Evolutionary conservation across 2,113 vertebrate genomes (phyloP).

Genomic region (Macaca nemestrina): DNA sequence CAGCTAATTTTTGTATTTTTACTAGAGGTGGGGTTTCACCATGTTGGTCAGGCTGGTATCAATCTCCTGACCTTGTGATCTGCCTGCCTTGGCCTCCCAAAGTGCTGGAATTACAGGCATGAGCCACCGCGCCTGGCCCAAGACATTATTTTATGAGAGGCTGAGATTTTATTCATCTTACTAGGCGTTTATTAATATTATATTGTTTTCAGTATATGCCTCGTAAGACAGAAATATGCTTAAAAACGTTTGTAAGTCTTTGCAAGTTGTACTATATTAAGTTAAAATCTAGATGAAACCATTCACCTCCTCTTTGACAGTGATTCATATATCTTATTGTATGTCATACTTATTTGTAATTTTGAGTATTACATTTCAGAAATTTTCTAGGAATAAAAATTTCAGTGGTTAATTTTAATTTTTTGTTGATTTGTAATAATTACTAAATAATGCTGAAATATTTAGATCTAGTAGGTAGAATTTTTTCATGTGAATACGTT

Average conservation of each 20-base stretch:
- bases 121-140: too few relatives aligned
- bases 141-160: background rate
- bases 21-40: too few relatives aligned
- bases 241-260: background rate
- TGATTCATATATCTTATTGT: background rate
- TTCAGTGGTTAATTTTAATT: slow-evolving; percentile 30
- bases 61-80: too few relatives aligned
- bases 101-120: too few relatives aligned
- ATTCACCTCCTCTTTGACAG: background rate
- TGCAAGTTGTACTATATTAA: background rate
- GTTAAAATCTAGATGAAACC: background rate
- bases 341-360: background rate
- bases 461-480: background rate
- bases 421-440: background rate
- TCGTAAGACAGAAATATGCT: background rate
- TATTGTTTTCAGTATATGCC: too few relatives aligned
- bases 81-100: too few relatives aligned
- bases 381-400: background rate
- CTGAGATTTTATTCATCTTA: background rate
- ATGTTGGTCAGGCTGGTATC: too few relatives aligned
- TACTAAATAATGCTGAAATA: background rate
- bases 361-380: background rate
- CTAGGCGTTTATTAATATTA: background rate
- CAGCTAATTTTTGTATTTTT: too few relatives aligned
- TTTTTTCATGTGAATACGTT: background rate